phyloP scores from a whole-genome alignment of 2,113 vertebrate genomes.

The Cynoglossus semilaevis region DNA sequence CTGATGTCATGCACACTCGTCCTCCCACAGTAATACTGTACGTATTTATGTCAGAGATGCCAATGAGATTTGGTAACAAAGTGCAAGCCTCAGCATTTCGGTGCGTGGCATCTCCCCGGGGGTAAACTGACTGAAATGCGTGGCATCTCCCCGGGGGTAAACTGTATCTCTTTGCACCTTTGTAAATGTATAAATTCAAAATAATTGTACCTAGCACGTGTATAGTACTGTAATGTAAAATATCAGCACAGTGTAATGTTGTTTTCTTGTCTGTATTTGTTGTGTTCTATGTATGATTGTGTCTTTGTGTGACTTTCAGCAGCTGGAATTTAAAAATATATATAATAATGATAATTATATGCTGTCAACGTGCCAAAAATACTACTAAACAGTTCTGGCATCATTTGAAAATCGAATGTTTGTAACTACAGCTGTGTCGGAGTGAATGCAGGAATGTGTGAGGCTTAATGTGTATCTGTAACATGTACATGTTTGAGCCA shows the following conservation, averaged over 20 bases:
- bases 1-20: slow-evolving; percentile 31
- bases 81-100: background rate
- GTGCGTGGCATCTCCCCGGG: too few species aligned
- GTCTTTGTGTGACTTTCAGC: background rate
- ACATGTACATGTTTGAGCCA: slow-evolving; percentile 31
- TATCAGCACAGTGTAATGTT: slow-evolving; percentile 20
- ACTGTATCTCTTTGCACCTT: slow-evolving; percentile 28
- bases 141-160: too few species aligned
- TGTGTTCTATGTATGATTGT: slow-evolving; percentile 28
- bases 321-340: too few species aligned
- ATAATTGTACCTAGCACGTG: slow-evolving; percentile 30
- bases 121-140: too few species aligned
- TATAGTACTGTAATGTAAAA: slow-evolving; percentile 43
- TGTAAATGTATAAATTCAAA: slow-evolving; percentile 14
- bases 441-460: slow-evolving; percentile 8
- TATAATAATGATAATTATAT: background rate
- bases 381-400: slow-evolving; percentile 1
- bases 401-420: background rate
- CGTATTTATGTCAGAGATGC: background rate
- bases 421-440: slow-evolving; percentile 5
- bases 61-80: background rate
- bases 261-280: slow-evolving; percentile 30
- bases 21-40: slow-evolving; percentile 26
- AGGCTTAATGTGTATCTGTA: slow-evolving; percentile 27
- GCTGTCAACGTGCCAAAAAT: background rate